Evolutionary conservation across 2,888 invertebrate species (phyloP).

Genomic region (Aspidiotus destructor): DNA sequence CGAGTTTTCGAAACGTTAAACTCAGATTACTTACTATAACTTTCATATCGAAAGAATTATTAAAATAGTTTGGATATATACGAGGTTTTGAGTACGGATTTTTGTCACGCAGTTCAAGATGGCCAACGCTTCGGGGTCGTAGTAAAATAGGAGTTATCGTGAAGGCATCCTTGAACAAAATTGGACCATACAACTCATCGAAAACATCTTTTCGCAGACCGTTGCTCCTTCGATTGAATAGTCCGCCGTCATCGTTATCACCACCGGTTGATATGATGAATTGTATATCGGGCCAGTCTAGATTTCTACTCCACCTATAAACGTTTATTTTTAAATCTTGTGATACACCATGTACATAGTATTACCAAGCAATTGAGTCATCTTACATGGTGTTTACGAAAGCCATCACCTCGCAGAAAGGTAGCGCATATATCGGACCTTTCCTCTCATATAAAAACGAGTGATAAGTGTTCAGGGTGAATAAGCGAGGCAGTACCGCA

Average conservation of each 20-base stretch:
- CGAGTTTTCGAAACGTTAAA: not conserved
- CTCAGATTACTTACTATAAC: slow-evolving; percentile 49
- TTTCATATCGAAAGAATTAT: slow-evolving; percentile 59
- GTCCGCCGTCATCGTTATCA: slow-evolving; percentile 67
- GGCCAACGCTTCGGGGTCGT: slow-evolving; percentile 62
- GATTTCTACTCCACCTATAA: slow-evolving; percentile 50
- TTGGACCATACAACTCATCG: slow-evolving; percentile 61
- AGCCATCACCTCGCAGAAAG: slow-evolving; percentile 67
- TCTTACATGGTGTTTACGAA: slow-evolving; percentile 58
- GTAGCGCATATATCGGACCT: slow-evolving; percentile 61
- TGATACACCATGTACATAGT: not conserved
- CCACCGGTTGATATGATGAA: slow-evolving; percentile 63
- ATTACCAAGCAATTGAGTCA: not conserved
- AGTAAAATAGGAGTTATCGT: slow-evolving; percentile 59
- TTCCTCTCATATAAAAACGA: slow-evolving; percentile 52
- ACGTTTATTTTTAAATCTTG: slow-evolving; percentile 3
- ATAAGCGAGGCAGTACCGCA: slow-evolving; percentile 57
- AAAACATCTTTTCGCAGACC: slow-evolving; percentile 57
- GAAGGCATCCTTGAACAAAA: slow-evolving; percentile 58
- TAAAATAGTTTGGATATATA: slow-evolving; percentile 82
- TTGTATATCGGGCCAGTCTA: slow-evolving; percentile 67
- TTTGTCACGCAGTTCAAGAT: slow-evolving; percentile 54
- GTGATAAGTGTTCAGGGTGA: slow-evolving; percentile 52
- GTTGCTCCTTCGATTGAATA: slow-evolving; percentile 59
- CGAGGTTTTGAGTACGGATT: slow-evolving; percentile 64